Conservation (phyloP, 2,113 vertebrate species). For the Ramphastos sulfuratus region DNA sequence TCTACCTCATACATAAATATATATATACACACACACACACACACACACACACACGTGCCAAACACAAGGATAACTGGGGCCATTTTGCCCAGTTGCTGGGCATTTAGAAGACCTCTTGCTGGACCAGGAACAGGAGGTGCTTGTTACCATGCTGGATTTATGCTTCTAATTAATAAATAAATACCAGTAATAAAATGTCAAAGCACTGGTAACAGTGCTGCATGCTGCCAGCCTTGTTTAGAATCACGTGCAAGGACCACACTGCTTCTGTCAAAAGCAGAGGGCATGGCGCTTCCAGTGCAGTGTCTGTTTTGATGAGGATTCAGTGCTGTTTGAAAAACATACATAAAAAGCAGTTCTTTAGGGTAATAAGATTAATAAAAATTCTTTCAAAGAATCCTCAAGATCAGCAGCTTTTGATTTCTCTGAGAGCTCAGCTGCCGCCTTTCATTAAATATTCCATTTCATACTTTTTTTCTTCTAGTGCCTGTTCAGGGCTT, state of each 20-base stretch:
- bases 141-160: not conserved
- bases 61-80: not conserved
- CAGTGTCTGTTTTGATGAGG: constrained; percentile 26
- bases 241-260: not conserved
- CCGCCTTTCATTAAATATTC: constrained; percentile 66
- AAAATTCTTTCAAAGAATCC: constrained; percentile 56
- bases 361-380: constrained; percentile 65
- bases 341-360: constrained; percentile 54
- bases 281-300: not conserved
- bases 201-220: not conserved
- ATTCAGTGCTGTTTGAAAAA: constrained; percentile 57
- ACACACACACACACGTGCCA: no score
- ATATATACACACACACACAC: fast-evolving
- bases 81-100: not conserved
- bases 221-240: not conserved
- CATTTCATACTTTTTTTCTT: constrained; percentile 48
- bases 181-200: not conserved
- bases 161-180: not conserved
- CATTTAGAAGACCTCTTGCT: not conserved
- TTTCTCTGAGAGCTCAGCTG: constrained; percentile 59
- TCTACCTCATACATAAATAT: no score
- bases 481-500: constrained; percentile 35
- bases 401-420: constrained; percentile 54
- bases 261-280: constrained; percentile 16
- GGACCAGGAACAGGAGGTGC: not conserved